These are phyloP conservation scores for Zaprionus kolodkinae DNA, from an alignment of 1,140 invertebrate genomes.

Conservation along the genomic window DNA sequence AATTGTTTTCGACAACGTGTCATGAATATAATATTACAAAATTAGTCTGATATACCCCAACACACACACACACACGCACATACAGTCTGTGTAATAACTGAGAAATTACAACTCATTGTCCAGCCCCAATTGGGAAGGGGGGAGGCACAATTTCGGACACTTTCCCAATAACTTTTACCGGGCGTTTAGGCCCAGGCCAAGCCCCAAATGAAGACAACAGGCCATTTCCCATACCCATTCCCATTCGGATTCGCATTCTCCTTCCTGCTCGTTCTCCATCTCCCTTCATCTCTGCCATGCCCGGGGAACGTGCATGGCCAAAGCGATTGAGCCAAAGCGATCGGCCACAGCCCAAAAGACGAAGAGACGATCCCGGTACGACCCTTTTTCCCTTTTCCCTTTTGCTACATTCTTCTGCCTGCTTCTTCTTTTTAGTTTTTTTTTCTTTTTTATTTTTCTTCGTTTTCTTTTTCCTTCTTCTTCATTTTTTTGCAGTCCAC, in stretches of 20 bases:
- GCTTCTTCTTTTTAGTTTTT: constrained; percentile 48
- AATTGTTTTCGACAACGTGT: constrained; percentile 7
- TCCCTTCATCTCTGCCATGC: neutral
- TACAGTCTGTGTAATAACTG: constrained; percentile 21
- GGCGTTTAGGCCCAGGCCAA: constrained; percentile 42
- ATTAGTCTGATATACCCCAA: neutral
- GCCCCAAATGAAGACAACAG: constrained; percentile 50
- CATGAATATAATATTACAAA: constrained; percentile 6
- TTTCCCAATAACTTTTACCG: constrained; percentile 45
- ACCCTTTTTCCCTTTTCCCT: constrained; percentile 58
- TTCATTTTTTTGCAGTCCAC: constrained; percentile 39
- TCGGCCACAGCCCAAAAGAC: constrained; percentile 40
- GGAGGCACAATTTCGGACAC: constrained; percentile 33
- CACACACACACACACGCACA: neutral
- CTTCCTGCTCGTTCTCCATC: neutral
- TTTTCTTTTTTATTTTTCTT: constrained; percentile 42
- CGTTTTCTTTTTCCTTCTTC: constrained; percentile 42
- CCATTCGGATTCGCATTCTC: constrained; percentile 3
- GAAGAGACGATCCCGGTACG: constrained; percentile 8
- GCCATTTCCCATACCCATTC: constrained; percentile 41
- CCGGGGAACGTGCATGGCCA: constrained; percentile 45
- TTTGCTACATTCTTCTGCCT: constrained; percentile 64
- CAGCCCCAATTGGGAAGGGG: constrained; percentile 17
- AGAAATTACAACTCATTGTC: constrained; percentile 24
- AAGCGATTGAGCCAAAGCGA: constrained; percentile 33